Evolutionary conservation across 2,888 invertebrate genomes (phyloP), one percentile per base, ranked within the genome.

Genomic region (Diplolepis rosae): DNA sequence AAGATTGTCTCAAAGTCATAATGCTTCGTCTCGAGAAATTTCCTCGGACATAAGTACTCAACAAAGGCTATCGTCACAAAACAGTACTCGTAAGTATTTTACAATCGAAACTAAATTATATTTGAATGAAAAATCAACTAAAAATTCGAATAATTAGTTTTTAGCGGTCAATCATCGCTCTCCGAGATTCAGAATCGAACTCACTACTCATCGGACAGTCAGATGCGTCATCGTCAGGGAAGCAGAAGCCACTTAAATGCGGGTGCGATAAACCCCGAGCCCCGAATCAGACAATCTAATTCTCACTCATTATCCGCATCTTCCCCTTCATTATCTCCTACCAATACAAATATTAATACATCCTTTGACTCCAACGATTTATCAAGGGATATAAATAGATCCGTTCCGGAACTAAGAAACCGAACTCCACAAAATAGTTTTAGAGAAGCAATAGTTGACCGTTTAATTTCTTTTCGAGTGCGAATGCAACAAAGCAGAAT

Each of bases 371-470:
- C 65, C 22, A 56, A 28, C 22, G 67, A 73, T 65, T 68, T 75
- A 13, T 75, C 73, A 7, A 72, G 65, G 22, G 79, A 80, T 24
- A 54, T 73, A 2, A 82, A 76, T 27, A 72, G 81, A 56, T 78
- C 78, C 2, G 74, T 77, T n/a, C 74, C 77, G 27, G 76, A 81
- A 61, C 54, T 77, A 15, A 75, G 78, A 18, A 65, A 71, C 9
- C 80, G 78, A 30, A 80, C 39, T 69, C 79, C 79, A 45, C 80
- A 78, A 48, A 78, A 75, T 65, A 75, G 80, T 66, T 72, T 79
- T 42, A 78, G 79, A n/a, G 80, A 79, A 27, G 79, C 81, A 0
- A 76, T 83, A 22, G 51, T 81, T 0, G 79, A 84, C 68, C 79
- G 80, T 67, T 42, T 83, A 4, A 80, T 81, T 4, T 78, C 81